phyloP scores from a whole-genome alignment of 2,888 invertebrate genomes.

The Melanotus villosus region DNA sequence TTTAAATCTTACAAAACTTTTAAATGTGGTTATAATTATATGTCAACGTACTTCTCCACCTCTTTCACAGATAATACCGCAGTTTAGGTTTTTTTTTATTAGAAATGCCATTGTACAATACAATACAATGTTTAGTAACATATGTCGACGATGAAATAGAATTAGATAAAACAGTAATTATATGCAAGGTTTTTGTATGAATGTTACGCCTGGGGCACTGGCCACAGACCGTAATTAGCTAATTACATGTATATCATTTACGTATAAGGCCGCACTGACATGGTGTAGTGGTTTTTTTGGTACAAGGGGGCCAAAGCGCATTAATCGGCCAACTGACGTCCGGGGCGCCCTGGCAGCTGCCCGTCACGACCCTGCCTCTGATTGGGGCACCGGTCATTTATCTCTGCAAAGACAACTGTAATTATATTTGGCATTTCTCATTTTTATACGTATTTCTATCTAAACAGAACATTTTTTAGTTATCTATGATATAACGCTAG shows the following conservation, averaged over 20 bases:
- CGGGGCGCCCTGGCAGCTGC: conserved; percentile 51
- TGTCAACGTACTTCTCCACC: conserved; percentile 24
- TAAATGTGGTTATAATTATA: conserved; percentile 36
- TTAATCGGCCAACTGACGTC: conserved; percentile 54
- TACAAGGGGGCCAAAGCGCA: conserved; percentile 44
- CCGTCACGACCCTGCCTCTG: conserved; percentile 46
- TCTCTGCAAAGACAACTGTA: conserved; percentile 57
- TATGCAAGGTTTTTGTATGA: conserved; percentile 46
- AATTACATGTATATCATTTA: conserved; percentile 54
- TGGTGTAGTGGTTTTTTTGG: conserved; percentile 50
- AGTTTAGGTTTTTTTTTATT: conserved; percentile 27
- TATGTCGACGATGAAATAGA: conserved; percentile 40
- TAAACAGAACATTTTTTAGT: neutral
- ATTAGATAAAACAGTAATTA: conserved; percentile 48
- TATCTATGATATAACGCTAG: too few species aligned
- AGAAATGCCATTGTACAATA: conserved; percentile 35
- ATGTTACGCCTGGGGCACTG: conserved; percentile 45
- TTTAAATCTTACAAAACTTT: conserved; percentile 10
- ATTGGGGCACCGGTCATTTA: conserved; percentile 56
- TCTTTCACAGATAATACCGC: conserved; percentile 22
- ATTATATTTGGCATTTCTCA: conserved; percentile 55
- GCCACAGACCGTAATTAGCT: conserved; percentile 51
- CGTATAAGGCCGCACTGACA: conserved; percentile 47
- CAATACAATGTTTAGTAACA: conserved; percentile 39
- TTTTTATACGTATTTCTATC: neutral